phyloP scores from a whole-genome alignment of 1,140 invertebrate species.

The Amphibalanus amphitrite region DNA sequence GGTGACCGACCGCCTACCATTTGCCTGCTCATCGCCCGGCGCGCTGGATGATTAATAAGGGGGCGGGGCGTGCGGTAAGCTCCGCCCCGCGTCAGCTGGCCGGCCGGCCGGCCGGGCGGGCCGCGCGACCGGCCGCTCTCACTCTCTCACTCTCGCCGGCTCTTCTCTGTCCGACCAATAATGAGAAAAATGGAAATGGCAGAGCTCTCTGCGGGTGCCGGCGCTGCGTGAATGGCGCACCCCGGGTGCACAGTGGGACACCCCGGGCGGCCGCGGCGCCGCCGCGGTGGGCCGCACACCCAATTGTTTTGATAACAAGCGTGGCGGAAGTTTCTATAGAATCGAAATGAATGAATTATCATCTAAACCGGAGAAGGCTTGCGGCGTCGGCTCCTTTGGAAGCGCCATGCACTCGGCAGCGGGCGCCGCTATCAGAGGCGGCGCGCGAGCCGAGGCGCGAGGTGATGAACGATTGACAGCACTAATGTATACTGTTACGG shows the following conservation, averaged over 20 bases:
- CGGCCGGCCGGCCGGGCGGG: too few relatives aligned
- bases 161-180: neutral
- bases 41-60: constrained; percentile 1
- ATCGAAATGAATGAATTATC: constrained; percentile 2
- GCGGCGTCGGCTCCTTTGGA: neutral
- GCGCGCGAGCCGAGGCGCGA: neutral
- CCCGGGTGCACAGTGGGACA: neutral
- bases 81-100: neutral
- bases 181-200: constrained; percentile 1
- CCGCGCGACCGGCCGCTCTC: too few relatives aligned
- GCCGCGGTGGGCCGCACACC: too few relatives aligned
- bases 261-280: too few relatives aligned
- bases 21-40: neutral
- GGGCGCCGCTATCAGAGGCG: neutral
- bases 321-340: neutral
- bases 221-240: neutral
- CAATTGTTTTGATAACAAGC: neutral
- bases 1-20: neutral
- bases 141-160: neutral
- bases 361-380: neutral
- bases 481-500: neutral
- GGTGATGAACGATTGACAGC: neutral
- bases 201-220: neutral
- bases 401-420: neutral
- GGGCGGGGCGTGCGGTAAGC: neutral